phyloP scores from a whole-genome alignment of 2,797 vertebrate genomes.

The Eremophila alpestris region DNA sequence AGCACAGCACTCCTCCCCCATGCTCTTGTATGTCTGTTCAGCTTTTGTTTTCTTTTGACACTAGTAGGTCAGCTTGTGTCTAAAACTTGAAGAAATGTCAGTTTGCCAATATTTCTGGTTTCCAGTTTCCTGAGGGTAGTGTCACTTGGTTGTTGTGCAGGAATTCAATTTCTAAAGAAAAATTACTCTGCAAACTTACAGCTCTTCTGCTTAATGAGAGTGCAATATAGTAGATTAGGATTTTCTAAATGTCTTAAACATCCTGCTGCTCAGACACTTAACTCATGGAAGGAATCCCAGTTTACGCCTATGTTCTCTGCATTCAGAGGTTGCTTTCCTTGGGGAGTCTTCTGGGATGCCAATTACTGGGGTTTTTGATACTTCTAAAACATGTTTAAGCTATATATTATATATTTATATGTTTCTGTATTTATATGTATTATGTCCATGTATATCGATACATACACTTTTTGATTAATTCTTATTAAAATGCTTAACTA shows the following conservation, averaged over 20 bases:
- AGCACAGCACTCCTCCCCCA: not conserved
- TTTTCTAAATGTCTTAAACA: not conserved
- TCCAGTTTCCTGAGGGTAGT: constrained; percentile 25
- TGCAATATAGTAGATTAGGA: not conserved
- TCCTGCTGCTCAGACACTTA: not conserved
- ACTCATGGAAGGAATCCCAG: not conserved
- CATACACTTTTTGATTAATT: not conserved
- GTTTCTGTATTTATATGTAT: not conserved
- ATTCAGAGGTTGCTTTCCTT: not conserved
- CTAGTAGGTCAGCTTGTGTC: constrained; percentile 58
- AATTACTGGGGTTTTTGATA: not conserved
- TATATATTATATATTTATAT: not conserved
- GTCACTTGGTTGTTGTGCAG: constrained; percentile 13
- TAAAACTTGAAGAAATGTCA: constrained; percentile 51
- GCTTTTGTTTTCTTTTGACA: constrained; percentile 61
- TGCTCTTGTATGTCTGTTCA: not conserved
- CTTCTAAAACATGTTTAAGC: not conserved
- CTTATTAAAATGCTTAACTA: not conserved
- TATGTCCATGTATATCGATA: not conserved
- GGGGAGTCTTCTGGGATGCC: not conserved
- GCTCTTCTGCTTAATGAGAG: not conserved
- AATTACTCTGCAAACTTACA: not conserved
- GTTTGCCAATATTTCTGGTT: constrained; percentile 43
- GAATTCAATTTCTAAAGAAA: constrained; percentile 10
- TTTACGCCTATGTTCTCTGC: not conserved